Conservation (phyloP, 2,888 invertebrate genomes). For the Eutolmus rufibarbis region DNA sequence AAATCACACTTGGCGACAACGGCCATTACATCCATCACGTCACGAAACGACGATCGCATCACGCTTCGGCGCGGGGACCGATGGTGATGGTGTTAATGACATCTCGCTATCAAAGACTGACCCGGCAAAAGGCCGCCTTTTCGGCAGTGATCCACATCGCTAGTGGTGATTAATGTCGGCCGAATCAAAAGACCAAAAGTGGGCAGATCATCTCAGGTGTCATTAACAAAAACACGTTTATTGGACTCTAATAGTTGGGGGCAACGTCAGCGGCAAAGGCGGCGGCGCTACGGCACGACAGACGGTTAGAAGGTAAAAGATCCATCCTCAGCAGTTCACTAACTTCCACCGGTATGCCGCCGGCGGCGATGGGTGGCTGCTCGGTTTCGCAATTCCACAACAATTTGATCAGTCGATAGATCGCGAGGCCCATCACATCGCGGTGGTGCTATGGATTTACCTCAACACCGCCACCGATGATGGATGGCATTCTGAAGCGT, state of each 20-base stretch:
- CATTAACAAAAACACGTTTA: conserved; percentile 9
- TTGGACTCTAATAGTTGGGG: background rate
- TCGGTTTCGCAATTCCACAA: background rate
- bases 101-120: conserved; percentile 4
- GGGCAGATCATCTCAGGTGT: background rate
- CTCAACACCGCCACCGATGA: background rate
- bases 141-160: conserved; percentile 15
- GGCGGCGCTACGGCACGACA: background rate
- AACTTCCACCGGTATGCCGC: background rate
- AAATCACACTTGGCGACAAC: background rate
- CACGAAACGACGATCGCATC: background rate
- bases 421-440: background rate
- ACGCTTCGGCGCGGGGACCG: background rate
- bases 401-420: background rate
- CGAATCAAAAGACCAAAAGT: background rate
- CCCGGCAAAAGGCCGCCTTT: background rate
- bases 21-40: background rate
- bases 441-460: background rate
- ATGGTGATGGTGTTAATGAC: conserved; percentile 15
- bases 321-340: background rate
- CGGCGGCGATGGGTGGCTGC: background rate
- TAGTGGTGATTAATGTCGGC: conserved; percentile 3
- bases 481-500: background rate
- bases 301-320: background rate
- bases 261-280: background rate